A percentile compares a stretch with the other conserved stretches of the same genome.
These are phyloP conservation scores for Amiota mariae DNA, from an alignment of 2,888 invertebrate species.

Conservation along the genomic window DNA sequence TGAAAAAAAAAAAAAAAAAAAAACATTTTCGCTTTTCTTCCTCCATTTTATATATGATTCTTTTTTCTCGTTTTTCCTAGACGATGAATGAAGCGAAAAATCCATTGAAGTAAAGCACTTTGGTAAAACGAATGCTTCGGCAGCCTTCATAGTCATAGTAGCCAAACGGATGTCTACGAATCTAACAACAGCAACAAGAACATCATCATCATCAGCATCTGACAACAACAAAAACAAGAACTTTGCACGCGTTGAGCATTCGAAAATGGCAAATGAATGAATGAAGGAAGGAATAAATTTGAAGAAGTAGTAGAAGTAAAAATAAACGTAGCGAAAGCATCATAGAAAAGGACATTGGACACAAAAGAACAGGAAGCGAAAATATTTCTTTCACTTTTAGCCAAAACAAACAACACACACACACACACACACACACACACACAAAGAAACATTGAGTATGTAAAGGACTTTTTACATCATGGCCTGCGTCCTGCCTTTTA, in stretches of 20 bases:
- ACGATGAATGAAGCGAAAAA: slow-evolving; percentile 29
- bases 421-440: not conserved
- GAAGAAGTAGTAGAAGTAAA: not conserved
- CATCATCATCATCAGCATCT: not conserved
- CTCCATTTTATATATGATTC: not conserved
- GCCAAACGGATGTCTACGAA: too few relatives aligned
- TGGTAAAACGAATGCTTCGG: not conserved
- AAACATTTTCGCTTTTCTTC: slow-evolving; percentile 11
- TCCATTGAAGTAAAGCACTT: slow-evolving; percentile 27
- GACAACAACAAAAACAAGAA: slow-evolving; percentile 7
- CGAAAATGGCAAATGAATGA: slow-evolving; percentile 1
- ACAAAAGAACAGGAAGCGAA: slow-evolving; percentile 61
- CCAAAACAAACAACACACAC: slow-evolving; percentile 20
- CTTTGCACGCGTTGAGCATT: slow-evolving; percentile 17
- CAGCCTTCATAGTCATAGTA: not conserved
- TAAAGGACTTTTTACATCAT: not conserved
- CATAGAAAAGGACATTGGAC: slow-evolving; percentile 19
- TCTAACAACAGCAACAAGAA: not conserved
- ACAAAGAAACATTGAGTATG: slow-evolving; percentile 9
- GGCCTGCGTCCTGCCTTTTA: slow-evolving; percentile 47
- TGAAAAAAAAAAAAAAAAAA: not conserved
- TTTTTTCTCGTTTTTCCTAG: not conserved
- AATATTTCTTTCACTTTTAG: slow-evolving; percentile 62
- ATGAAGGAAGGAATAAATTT: slow-evolving; percentile 13
- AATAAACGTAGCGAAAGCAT: too few relatives aligned